These are phyloP conservation scores for Bufotes viridis DNA, from an alignment of 2,797 vertebrate species.

Conservation along the genomic window DNA sequence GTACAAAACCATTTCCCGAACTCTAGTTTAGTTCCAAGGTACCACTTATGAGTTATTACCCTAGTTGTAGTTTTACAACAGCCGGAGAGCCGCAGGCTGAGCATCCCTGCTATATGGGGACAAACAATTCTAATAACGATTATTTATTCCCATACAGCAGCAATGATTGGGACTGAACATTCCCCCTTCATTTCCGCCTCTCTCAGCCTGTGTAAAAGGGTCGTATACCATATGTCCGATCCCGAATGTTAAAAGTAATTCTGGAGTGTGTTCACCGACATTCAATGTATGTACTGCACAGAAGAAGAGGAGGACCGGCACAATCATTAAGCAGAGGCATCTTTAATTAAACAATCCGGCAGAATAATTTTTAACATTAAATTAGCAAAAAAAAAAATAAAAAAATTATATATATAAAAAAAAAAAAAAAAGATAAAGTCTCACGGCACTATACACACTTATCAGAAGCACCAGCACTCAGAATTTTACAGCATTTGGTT, in stretches of 20 bases:
- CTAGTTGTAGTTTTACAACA: too few species aligned
- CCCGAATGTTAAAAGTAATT: background rate
- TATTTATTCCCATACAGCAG: too few species aligned
- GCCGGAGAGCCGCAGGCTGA: too few species aligned
- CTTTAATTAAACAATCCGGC: conserved; percentile 79
- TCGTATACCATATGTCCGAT: too few species aligned
- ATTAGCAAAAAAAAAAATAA: conserved; percentile 73
- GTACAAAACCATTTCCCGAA: too few species aligned
- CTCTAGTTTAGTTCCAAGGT: too few species aligned
- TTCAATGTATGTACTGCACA: background rate
- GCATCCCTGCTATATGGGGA: too few species aligned
- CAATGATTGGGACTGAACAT: too few species aligned
- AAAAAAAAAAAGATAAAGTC: conserved; percentile 69
- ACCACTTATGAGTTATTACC: too few species aligned
- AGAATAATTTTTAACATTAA: conserved; percentile 72
- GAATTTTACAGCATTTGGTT: conserved; percentile 73
- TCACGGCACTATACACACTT: conserved; percentile 85
- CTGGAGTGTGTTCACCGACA: background rate
- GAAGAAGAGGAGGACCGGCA: background rate
- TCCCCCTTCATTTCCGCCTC: too few species aligned
- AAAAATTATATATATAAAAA: conserved; percentile 59
- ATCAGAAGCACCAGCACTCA: conserved; percentile 85
- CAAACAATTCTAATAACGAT: too few species aligned
- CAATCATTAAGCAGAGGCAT: conserved; percentile 74
- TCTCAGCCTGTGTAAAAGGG: too few species aligned